Evolutionary conservation across 2,888 invertebrate genomes (phyloP), one percentile per base, ranked within the genome.

Genomic region (Shargacucullia verbasci): DNA sequence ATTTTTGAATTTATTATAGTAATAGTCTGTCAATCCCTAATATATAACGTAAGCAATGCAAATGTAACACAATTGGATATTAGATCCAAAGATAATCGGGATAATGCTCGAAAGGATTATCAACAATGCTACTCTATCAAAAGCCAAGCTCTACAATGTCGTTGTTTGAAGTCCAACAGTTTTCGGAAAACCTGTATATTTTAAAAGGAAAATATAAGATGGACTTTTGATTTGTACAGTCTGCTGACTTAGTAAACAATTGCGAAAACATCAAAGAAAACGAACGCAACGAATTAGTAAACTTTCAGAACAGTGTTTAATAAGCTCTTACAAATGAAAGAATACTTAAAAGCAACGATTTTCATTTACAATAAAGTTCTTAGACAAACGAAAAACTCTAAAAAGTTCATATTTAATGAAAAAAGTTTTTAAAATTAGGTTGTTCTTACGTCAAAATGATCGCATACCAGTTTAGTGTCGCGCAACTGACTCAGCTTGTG

Each of bases 381-480:
- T 29, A 60, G 39, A 57, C 62, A 58, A 63, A 67, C 44, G 29
- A 45, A 68, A 58, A 60, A 13, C 45, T 59, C 60, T 43, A 44
- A 62, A 68, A 76, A 78, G 73, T 76, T 73, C 15, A 72, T 60
- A 46, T 61, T 64, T 70, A 76, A 78, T 69, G 57, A 70, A 65
- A 75, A 70, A 78, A 78, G 73, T 76, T 79, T 81, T 69, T 72
- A 58, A 66, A 67, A 69, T 73, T 60, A 57, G 49, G 52, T 44
- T 49, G 50, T 46, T 67, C 58, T 67, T 70, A 78, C 69, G 71
- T 70, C 67, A 77, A 82, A 79, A 69, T 72, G 58, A 67, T 76
- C 56, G 78, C 88, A 86, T 89, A 91, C 91, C 90, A 82, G 81
- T 80, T 70, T 79, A 80, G 69, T 73, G 81, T 71, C 79, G 76